Conservation (phyloP, 2,888 invertebrate genomes). For the Acleris sparsana region DNA sequence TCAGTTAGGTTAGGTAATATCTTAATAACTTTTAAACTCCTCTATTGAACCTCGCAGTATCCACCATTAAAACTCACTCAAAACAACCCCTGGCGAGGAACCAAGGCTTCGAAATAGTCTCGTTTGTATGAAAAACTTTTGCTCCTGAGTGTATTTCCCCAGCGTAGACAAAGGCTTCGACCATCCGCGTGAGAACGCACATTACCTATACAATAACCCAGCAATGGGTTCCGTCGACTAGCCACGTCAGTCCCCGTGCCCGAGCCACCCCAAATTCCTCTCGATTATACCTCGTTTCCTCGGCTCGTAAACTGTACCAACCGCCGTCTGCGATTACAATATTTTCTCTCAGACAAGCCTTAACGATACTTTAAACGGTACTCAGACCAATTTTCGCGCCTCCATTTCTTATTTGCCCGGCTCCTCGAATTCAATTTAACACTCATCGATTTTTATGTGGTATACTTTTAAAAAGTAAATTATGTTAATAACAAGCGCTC, state of each 20-base stretch:
- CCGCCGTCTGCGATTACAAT: conserved; percentile 67
- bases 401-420: conserved; percentile 76
- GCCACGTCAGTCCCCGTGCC: background rate
- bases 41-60: too few species aligned
- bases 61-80: too few species aligned
- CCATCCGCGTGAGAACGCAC: too few species aligned
- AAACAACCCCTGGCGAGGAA: too few species aligned
- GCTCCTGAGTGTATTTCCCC: too few species aligned
- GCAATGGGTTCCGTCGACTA: too few species aligned
- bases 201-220: too few species aligned
- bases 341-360: conserved; percentile 71
- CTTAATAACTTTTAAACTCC: too few species aligned
- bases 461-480: conserved; percentile 65
- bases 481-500: conserved; percentile 69
- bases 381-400: conserved; percentile 76
- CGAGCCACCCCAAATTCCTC: conserved; percentile 51
- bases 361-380: conserved; percentile 81
- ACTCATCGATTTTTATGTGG: conserved; percentile 74
- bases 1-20: too few species aligned
- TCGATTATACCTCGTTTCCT: conserved; percentile 61
- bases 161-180: too few species aligned
- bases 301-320: conserved; percentile 70
- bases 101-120: too few species aligned
- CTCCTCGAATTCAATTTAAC: conserved; percentile 81
- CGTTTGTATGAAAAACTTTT: too few species aligned